These are phyloP conservation scores for Montipora sp. DNA, from an alignment of 64 coral and sea anemone genomes.

Conservation along the genomic window DNA sequence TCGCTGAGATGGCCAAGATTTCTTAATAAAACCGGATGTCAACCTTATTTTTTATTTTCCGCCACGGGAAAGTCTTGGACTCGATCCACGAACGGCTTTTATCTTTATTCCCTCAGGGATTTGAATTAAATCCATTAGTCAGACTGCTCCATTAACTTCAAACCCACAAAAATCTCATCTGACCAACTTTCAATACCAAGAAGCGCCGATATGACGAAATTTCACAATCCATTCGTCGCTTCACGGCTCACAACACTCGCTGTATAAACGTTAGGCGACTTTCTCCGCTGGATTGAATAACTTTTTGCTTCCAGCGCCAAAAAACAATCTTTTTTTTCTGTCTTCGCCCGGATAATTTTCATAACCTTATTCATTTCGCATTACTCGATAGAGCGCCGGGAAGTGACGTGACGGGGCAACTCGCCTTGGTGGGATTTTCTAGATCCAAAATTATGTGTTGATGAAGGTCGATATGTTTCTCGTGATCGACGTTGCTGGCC, in stretches of 20 bases:
- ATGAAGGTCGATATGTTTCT: constrained; percentile 80
- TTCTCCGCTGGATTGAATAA: not conserved
- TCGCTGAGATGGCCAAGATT: not conserved
- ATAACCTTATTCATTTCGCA: not conserved
- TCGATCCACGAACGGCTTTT: not conserved
- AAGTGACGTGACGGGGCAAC: constrained; percentile 23
- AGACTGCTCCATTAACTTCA: not conserved
- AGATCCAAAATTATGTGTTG: constrained; percentile 90
- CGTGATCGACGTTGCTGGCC: constrained; percentile 76
- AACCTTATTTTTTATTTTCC: not conserved
- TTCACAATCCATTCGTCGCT: not conserved
- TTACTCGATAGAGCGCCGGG: constrained; percentile 4
- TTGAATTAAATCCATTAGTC: not conserved
- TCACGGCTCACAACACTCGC: too few relatives aligned
- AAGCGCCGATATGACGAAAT: not conserved
- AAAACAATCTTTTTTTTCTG: not conserved
- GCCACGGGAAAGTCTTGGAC: not conserved
- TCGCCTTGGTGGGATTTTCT: constrained; percentile 84
- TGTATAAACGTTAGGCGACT: not conserved
- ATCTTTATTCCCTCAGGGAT: not conserved
- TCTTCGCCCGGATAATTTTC: not conserved
- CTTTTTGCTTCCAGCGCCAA: not conserved
- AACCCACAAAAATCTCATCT: constrained; percentile 15
- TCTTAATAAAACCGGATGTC: not conserved
- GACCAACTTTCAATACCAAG: not conserved